These are phyloP conservation scores for Clarias laeviceps DNA, from an alignment of 2,797 vertebrate genomes.

Conservation along the genomic window DNA sequence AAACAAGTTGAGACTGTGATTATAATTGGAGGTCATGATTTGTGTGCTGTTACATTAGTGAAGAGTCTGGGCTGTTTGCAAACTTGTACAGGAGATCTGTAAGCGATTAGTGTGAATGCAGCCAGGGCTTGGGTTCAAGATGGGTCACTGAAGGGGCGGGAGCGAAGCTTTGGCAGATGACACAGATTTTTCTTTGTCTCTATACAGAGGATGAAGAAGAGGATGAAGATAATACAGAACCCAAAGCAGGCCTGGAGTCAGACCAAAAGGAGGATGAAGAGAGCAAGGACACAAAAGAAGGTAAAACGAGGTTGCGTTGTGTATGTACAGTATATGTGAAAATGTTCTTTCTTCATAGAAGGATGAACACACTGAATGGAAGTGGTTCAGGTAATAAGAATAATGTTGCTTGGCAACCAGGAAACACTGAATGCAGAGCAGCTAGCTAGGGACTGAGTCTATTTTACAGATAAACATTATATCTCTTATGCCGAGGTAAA, in stretches of 20 bases:
- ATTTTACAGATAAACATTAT: neutral
- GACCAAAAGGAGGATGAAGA: constrained; percentile 88
- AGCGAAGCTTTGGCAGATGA: constrained; percentile 41
- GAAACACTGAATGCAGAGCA: neutral
- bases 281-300: constrained; percentile 87
- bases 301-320: constrained; percentile 58
- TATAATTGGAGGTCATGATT: constrained; percentile 33
- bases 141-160: constrained; percentile 24
- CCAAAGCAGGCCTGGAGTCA: constrained; percentile 81
- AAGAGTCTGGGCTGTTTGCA: constrained; percentile 19
- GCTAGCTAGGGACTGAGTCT: neutral
- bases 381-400: neutral
- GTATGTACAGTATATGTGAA: neutral
- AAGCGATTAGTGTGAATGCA: constrained; percentile 67
- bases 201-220: constrained; percentile 88
- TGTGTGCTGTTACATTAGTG: constrained; percentile 29
- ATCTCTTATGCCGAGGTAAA: neutral
- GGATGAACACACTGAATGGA: neutral
- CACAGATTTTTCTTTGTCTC: constrained; percentile 52
- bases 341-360: neutral
- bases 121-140: constrained; percentile 54
- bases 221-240: constrained; percentile 88
- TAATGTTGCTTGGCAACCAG: constrained; percentile 1
- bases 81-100: constrained; percentile 73
- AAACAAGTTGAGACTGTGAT: constrained; percentile 38